phyloP scores from a whole-genome alignment of 1,140 invertebrate species.

The Babylonia areolata region DNA sequence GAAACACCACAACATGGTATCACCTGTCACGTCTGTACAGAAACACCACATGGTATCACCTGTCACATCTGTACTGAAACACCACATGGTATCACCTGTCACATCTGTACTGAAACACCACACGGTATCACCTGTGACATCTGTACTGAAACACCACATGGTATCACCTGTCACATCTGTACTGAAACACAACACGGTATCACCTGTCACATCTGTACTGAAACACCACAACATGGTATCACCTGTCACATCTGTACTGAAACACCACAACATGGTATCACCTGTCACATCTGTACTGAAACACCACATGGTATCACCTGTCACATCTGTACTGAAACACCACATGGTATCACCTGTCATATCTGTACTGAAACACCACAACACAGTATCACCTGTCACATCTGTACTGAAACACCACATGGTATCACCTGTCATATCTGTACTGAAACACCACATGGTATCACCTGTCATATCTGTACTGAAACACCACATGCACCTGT shows the following conservation, averaged over 20 bases:
- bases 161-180: no score
- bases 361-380: no score
- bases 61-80: background rate
- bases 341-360: background rate
- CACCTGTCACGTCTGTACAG: background rate
- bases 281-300: no score
- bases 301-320: no score
- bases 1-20: background rate
- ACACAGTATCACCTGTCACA: background rate
- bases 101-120: background rate
- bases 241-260: no score
- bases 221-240: slow-evolving; percentile 26
- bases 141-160: no score
- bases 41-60: background rate
- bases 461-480: no score
- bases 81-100: background rate
- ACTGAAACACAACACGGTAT: no score
- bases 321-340: no score
- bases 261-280: no score
- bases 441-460: background rate
- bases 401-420: background rate
- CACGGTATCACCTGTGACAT: no score
- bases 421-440: background rate
- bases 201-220: no score
- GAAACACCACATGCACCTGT: background rate